Percentiles rank a stretch among this genome's conserved stretches.
Conservation (phyloP, 2,888 invertebrate species). For the Leuctra nigra region DNA sequence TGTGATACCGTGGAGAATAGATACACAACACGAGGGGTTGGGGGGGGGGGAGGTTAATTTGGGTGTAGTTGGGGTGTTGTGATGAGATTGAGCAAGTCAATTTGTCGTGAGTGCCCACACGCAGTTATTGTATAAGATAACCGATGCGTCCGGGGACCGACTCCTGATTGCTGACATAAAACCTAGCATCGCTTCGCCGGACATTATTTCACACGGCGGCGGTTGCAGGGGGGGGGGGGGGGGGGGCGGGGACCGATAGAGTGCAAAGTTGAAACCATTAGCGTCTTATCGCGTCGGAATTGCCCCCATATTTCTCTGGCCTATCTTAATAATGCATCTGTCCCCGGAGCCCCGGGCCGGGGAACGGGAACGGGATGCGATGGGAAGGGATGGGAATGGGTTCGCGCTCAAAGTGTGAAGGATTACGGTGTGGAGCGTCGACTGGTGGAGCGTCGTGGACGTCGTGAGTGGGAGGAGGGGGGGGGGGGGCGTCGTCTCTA, state of each 20-base stretch:
- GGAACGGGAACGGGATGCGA: no score
- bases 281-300: conserved; percentile 48
- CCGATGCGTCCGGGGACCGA: background rate
- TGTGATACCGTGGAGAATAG: conserved; percentile 14
- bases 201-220: conserved; percentile 28
- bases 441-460: background rate
- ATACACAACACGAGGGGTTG: conserved; percentile 11
- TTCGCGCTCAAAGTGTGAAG: conserved; percentile 27
- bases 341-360: no score
- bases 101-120: conserved; percentile 29
- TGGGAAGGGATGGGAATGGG: conserved; percentile 26
- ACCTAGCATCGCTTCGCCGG: conserved; percentile 20
- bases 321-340: conserved; percentile 44
- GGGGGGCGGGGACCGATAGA: conserved; percentile 41
- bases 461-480: conserved; percentile 10
- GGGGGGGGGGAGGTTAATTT: conserved; percentile 9
- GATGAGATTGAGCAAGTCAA: conserved; percentile 27
- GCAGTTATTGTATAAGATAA: conserved; percentile 13
- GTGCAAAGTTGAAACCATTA: conserved; percentile 54
- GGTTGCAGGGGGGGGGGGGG: conserved; percentile 31
- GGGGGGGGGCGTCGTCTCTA: background rate
- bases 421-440: conserved; percentile 21
- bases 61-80: conserved; percentile 12
- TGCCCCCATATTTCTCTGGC: conserved; percentile 46
- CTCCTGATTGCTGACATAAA: conserved; percentile 24